Evolutionary conservation across 2,797 vertebrate species (phyloP).

Genomic region (Tokudaia muenninki): DNA sequence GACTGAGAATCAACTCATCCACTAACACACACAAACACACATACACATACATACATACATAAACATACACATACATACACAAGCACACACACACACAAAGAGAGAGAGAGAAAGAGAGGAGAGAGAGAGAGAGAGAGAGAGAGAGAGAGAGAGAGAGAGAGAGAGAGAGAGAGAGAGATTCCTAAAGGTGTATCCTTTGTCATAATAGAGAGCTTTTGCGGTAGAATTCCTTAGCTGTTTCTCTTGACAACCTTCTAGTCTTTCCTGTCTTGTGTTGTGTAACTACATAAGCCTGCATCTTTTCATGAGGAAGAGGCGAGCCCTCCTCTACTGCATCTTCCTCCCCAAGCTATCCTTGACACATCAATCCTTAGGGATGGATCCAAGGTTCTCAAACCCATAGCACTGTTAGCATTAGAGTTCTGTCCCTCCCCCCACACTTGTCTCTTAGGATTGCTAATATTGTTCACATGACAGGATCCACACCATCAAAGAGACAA

Average conservation of each 20-base stretch:
- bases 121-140: too few relatives aligned
- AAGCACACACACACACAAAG: too few relatives aligned
- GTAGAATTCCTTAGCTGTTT: neutral
- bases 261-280: neutral
- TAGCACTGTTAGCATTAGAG: neutral
- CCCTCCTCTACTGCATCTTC: neutral
- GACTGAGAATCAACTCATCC: neutral
- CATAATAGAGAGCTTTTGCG: neutral
- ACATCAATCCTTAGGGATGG: neutral
- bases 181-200: slow-evolving; percentile 3
- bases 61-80: neutral
- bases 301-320: neutral
- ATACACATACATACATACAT: neutral
- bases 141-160: neutral
- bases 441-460: too few relatives aligned
- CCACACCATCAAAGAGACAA: neutral
- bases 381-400: neutral
- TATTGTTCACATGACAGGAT: neutral
- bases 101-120: fast-evolving
- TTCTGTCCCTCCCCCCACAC: neutral
- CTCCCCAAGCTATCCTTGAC: neutral
- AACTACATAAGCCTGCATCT: neutral
- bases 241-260: neutral
- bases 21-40: neutral
- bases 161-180: neutral